Conservation (phyloP, 2,888 invertebrate species). For the Carpatolechia fugitivella region DNA sequence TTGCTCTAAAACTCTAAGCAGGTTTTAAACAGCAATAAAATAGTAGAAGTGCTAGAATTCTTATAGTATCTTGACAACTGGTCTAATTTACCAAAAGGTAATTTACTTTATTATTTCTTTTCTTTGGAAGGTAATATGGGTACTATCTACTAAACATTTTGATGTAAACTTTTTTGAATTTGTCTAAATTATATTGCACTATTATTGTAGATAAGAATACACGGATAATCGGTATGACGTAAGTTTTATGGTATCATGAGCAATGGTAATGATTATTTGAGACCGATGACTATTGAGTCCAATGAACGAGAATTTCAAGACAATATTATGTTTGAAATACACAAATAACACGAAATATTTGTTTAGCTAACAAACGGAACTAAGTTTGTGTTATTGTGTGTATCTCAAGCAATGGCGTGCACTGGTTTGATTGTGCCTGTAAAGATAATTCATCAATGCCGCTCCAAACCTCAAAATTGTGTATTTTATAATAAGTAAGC, state of each 20-base stretch:
- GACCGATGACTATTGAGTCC: slow-evolving; percentile 50
- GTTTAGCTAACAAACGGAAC: slow-evolving; percentile 14
- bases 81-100: background rate
- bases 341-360: slow-evolving; percentile 37
- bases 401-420: slow-evolving; percentile 71
- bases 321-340: slow-evolving; percentile 59
- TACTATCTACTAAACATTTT: slow-evolving; percentile 2
- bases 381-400: slow-evolving; percentile 45
- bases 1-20: background rate
- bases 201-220: slow-evolving; percentile 35
- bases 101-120: background rate
- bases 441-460: slow-evolving; percentile 68
- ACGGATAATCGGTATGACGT: slow-evolving; percentile 25
- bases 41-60: background rate
- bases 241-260: slow-evolving; percentile 34
- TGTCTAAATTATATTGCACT: slow-evolving; percentile 21
- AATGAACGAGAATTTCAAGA: slow-evolving; percentile 54
- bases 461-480: slow-evolving; percentile 78
- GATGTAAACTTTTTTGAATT: slow-evolving; percentile 14
- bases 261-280: slow-evolving; percentile 58
- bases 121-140: background rate
- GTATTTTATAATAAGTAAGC: slow-evolving; percentile 60
- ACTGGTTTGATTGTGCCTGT: slow-evolving; percentile 77
- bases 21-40: background rate
- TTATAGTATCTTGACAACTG: background rate